Evolutionary conservation across 2,888 invertebrate species (phyloP).

Genomic region (Corythucha ciliata): DNA sequence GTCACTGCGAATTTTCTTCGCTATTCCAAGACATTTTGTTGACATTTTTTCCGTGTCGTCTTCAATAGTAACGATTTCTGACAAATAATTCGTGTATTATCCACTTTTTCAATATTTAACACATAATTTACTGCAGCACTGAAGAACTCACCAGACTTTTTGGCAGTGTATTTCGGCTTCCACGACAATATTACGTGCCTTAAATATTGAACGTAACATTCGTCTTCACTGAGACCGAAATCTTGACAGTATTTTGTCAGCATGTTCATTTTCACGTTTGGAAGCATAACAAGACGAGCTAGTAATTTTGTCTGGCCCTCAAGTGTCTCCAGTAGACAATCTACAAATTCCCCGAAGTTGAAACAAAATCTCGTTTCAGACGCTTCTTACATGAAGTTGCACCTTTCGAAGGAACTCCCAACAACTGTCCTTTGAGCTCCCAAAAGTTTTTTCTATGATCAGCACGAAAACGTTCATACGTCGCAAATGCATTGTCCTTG

Average conservation of each 20-base stretch:
- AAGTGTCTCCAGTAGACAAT: slow-evolving; percentile 17
- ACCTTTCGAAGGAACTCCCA: too few species aligned
- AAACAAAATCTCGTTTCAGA: too few species aligned
- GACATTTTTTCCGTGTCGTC: slow-evolving; percentile 20
- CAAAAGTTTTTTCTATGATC: too few species aligned
- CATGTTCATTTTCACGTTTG: slow-evolving; percentile 34
- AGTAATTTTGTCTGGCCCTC: slow-evolving; percentile 16
- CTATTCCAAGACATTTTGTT: slow-evolving; percentile 29
- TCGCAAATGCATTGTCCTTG: too few species aligned
- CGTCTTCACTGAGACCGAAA: slow-evolving; percentile 42
- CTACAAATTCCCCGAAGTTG: too few species aligned
- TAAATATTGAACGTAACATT: slow-evolving; percentile 42
- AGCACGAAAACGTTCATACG: too few species aligned
- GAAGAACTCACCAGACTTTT: slow-evolving; percentile 24
- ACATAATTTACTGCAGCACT: not conserved
- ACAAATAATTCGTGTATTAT: slow-evolving; percentile 5
- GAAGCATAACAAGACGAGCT: slow-evolving; percentile 11
- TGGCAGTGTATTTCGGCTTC: slow-evolving; percentile 42
- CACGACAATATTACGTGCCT: slow-evolving; percentile 42
- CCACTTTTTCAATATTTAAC: not conserved
- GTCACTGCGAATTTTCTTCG: slow-evolving; percentile 25
- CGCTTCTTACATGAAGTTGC: too few species aligned
- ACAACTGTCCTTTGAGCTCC: too few species aligned
- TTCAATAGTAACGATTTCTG: slow-evolving; percentile 26
- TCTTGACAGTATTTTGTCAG: slow-evolving; percentile 44